phyloP scores from a whole-genome alignment of 2,888 invertebrate genomes.

The Auanema freiburgensis region DNA sequence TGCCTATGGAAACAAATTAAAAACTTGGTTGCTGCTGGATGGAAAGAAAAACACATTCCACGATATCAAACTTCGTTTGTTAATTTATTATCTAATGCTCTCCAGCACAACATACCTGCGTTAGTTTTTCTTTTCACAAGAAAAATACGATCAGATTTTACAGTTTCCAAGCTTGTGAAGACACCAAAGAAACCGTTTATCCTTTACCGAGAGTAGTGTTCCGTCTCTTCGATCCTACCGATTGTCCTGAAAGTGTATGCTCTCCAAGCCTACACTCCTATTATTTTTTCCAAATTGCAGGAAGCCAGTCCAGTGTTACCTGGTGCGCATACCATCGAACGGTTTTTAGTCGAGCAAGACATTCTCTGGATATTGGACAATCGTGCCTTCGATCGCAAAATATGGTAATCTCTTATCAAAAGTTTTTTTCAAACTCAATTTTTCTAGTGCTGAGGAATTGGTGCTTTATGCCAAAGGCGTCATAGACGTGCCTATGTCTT shows the following conservation, averaged over 20 bases:
- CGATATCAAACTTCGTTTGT: slow-evolving; percentile 94
- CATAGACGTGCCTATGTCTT: slow-evolving; percentile 87
- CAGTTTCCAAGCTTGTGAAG: slow-evolving; percentile 85
- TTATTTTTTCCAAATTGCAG: not conserved
- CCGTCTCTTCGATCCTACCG: slow-evolving; percentile 93
- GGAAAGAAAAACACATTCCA: slow-evolving; percentile 70
- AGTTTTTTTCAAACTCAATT: not conserved
- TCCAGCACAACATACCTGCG: slow-evolving; percentile 84
- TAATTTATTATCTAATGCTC: slow-evolving; percentile 87
- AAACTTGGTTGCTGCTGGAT: slow-evolving; percentile 84
- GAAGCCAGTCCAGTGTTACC: slow-evolving; percentile 73
- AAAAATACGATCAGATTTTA: not conserved
- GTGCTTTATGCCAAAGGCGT: slow-evolving; percentile 81
- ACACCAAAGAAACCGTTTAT: slow-evolving; percentile 85
- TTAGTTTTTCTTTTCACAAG: slow-evolving; percentile 5
- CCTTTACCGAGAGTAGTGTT: slow-evolving; percentile 93
- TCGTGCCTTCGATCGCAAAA: slow-evolving; percentile 84
- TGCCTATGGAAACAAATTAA: slow-evolving; percentile 92
- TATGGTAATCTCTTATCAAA: slow-evolving; percentile 73
- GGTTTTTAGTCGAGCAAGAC: slow-evolving; percentile 96
- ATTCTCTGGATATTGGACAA: slow-evolving; percentile 88
- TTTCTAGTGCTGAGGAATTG: slow-evolving; percentile 79
- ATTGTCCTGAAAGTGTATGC: slow-evolving; percentile 79
- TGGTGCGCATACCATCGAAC: slow-evolving; percentile 92
- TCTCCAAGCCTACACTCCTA: not conserved